Conservation (phyloP, 2,888 invertebrate species). For the Perizoma flavofasciatum region DNA sequence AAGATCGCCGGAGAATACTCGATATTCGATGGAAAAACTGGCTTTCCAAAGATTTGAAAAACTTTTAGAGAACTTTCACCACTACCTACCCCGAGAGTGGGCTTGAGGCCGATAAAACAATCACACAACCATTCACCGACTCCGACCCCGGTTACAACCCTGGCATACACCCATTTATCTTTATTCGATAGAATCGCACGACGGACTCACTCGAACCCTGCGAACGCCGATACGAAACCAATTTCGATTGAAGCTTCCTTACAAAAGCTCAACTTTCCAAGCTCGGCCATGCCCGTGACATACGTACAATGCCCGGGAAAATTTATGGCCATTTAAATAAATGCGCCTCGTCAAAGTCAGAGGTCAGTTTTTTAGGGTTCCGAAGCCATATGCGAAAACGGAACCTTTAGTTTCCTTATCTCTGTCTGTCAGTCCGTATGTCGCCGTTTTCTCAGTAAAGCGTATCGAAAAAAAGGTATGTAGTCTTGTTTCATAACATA, state of each 20-base stretch:
- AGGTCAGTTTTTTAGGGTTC: constrained; percentile 28
- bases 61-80: constrained; percentile 9
- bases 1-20: neutral
- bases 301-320: constrained; percentile 55
- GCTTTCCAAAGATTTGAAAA: neutral
- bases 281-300: constrained; percentile 57
- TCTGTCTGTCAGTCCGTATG: too few relatives aligned
- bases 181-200: constrained; percentile 73
- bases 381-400: too few relatives aligned
- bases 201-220: constrained; percentile 62
- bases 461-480: too few relatives aligned
- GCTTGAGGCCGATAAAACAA: constrained; percentile 20
- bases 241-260: constrained; percentile 54
- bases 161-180: constrained; percentile 71
- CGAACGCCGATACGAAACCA: constrained; percentile 49
- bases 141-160: constrained; percentile 26
- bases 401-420: too few relatives aligned
- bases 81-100: constrained; percentile 2
- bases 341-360: constrained; percentile 46
- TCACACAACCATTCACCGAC: constrained; percentile 17
- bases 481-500: too few relatives aligned
- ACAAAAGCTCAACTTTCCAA: constrained; percentile 49
- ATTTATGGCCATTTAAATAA: constrained; percentile 62
- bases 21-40: too few relatives aligned
- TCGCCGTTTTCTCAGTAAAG: too few relatives aligned